Evolutionary conservation across 2,797 vertebrate genomes (phyloP).

Genomic region (Darevskia nairensis): DNA sequence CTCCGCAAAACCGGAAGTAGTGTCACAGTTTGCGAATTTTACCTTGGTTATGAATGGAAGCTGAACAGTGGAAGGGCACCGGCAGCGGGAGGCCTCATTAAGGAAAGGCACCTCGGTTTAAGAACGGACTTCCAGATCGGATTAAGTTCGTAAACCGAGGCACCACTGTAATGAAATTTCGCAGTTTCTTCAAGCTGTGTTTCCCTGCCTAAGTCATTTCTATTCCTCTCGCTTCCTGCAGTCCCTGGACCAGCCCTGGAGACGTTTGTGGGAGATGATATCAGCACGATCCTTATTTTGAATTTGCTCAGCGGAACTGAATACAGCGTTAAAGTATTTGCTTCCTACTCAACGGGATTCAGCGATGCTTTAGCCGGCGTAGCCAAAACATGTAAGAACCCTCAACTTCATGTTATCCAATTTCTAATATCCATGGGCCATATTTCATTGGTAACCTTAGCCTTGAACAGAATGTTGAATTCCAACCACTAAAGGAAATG

Average conservation of each 20-base stretch:
- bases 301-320: constrained; percentile 91
- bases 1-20: too few species aligned
- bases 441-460: not conserved
- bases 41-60: too few species aligned
- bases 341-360: constrained; percentile 89
- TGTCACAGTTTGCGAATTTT: too few species aligned
- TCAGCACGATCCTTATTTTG: constrained; percentile 88
- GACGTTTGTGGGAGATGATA: constrained; percentile 87
- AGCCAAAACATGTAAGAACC: constrained; percentile 90
- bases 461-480: constrained; percentile 34
- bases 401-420: constrained; percentile 24
- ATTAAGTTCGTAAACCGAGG: too few species aligned
- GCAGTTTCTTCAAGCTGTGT: not conserved
- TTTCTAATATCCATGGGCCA: not conserved
- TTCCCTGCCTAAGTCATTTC: not conserved
- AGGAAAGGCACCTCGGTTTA: too few species aligned
- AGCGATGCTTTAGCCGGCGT: constrained; percentile 86
- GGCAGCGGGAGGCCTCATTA: too few species aligned
- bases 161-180: not conserved
- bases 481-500: not conserved
- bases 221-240: constrained; percentile 63
- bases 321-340: constrained; percentile 90
- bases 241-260: constrained; percentile 87
- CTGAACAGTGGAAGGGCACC: too few species aligned
- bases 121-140: too few species aligned